Evolutionary conservation across 2,888 invertebrate genomes (phyloP), one percentile per base, ranked within the genome.

Genomic region (Andrena minutula): DNA sequence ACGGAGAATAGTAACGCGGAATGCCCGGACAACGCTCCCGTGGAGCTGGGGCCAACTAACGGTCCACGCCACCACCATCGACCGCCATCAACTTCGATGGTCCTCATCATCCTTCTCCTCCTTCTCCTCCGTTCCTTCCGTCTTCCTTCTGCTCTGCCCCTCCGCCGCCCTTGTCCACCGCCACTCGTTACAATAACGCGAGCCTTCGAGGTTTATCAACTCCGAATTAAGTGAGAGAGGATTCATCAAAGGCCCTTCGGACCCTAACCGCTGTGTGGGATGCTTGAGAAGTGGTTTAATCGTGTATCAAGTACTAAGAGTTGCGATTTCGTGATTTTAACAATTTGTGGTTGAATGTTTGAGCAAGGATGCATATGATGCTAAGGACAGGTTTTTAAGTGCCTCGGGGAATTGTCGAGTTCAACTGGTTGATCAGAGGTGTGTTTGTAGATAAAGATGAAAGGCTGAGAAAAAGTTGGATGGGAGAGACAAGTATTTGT

Each of bases 11-110:
- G 86, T 85, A 88, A 87, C 88, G 87, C 90, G 87, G 90, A 86
- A 86, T 92, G 93, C 89, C 93, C 93, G 93, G 93, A 91, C 93
- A 93, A 92, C 93, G 93, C 89, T 93, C 93, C 93, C 93, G 92
- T 88, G 86, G 86, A 83, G 91, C 92, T 92, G 92, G 93, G 93
- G 93, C 93, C 93, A 93, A 92, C 92, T 93, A 93, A 93, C 93
- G 93, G 93, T 93, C 89, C 91, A 85, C 87, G 71, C 93, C 93
- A 92, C 93, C 93, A 91, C 93, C 89, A 91, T 78, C 73, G 41
- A 23, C 58, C 56, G 65, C 66, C 84, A 82, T 84, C 85, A 86
- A 75, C 88, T 83, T 82, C 85, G 83, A 84, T 87, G 82, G 83
- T 86, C 86, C 86, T 90, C 88, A 79, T 81, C 85, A 85, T 88